phyloP scores from a whole-genome alignment of 2,113 vertebrate genomes.

The Colinus virginianus region DNA sequence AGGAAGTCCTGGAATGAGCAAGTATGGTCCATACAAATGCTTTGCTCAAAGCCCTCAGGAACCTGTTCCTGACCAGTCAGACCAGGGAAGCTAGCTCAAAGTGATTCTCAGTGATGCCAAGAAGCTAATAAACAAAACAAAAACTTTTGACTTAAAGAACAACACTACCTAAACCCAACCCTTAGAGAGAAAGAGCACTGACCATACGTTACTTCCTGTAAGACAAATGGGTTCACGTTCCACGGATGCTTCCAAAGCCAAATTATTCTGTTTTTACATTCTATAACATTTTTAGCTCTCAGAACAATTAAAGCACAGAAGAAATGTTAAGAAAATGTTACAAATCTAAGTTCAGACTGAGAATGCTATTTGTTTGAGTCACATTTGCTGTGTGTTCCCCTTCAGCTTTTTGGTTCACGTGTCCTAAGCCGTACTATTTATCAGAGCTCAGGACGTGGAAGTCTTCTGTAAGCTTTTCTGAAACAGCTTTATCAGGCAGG shows the following conservation, averaged over 20 bases:
- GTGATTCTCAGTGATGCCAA: neutral
- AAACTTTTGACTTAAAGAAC: neutral
- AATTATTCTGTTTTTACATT: neutral
- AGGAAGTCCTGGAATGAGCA: neutral
- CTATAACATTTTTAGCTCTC: neutral
- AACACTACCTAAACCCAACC: neutral
- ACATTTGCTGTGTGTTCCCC: neutral
- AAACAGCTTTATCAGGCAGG: slow-evolving; percentile 47
- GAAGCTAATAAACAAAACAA: neutral
- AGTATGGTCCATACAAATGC: neutral
- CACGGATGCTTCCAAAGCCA: neutral
- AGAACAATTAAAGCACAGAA: neutral
- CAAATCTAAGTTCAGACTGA: neutral
- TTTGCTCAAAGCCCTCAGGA: neutral
- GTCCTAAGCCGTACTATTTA: neutral
- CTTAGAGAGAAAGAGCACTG: neutral
- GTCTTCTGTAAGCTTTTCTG: neutral
- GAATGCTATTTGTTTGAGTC: neutral
- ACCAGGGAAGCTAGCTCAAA: neutral
- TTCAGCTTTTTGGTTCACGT: neutral
- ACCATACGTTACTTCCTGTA: neutral
- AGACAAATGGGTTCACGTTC: neutral
- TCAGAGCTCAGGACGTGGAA: neutral
- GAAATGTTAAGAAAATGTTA: slow-evolving; percentile 7
- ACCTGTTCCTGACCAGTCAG: neutral